Evolutionary conservation across 1,140 invertebrate genomes (phyloP), one percentile per base, ranked within the genome.

Genomic region (Drosophila rufa): DNA sequence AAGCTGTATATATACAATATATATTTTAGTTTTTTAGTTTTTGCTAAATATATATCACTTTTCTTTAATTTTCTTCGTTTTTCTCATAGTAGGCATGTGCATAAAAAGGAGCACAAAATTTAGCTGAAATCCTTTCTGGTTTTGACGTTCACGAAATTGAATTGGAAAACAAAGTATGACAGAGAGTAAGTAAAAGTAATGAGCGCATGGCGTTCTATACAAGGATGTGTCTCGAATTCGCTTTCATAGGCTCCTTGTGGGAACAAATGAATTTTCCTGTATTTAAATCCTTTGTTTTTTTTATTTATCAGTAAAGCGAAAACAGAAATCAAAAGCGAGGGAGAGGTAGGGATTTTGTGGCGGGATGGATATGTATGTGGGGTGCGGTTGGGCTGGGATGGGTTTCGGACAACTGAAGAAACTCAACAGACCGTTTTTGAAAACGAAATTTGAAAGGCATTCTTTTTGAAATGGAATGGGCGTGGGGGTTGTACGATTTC

Each of bases 151-250:
- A 87, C 67, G 71, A 82, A 80, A 78, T 89, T 83, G 84, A 89
- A 79, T 79, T 79, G 47, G 76, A 68, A 84, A 89, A 87, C 75
- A 89, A 87, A 87, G 60, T 83, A 55, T 81, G 81, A 80, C 67
- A 84, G 67, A 84, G 77, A 82, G 73, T 82, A 80, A 89, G 60
- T 78, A 76, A 87, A 87, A 75, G 75, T 65, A 89, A 79, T 79
- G 68, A 73, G 68, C 56, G 30, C 64, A 66, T 75, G 82, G 64
- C 69, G 70, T 80, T 79, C 70, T 75, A 42, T 80, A 77, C 76
- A 87, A 73, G 73, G 66, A 80, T 89, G 70, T 87, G 76, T 87
- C 79, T 83, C 62, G 51, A 68, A 78, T 78, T 79, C 66, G 67
- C 64, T 78, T 78, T 78, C 55, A 42, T 68, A 77, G 62, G 62